Evolutionary conservation across 1,140 invertebrate genomes (phyloP).

Genomic region (Pissodes strobi): DNA sequence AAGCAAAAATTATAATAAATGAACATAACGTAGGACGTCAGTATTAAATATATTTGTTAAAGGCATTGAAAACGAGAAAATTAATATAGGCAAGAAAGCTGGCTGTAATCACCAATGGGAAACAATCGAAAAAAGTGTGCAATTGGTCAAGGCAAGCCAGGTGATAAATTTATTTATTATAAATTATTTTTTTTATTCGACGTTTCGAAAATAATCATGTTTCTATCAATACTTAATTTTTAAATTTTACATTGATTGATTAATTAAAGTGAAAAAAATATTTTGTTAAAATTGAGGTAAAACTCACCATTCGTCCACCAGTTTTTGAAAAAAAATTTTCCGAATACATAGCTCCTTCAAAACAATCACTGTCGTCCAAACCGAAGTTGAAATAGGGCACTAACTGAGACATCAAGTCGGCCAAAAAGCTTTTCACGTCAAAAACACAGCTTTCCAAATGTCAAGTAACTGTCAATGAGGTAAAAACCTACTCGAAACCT

Average conservation of each 20-base stretch:
- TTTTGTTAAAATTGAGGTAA: too few relatives aligned
- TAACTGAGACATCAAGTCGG: constrained; percentile 52
- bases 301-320: constrained; percentile 48
- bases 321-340: constrained; percentile 35
- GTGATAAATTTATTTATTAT: too few relatives aligned
- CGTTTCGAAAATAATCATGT: neutral
- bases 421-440: constrained; percentile 23
- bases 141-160: constrained; percentile 8
- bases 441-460: constrained; percentile 15
- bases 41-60: too few relatives aligned
- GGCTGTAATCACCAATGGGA: too few relatives aligned
- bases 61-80: too few relatives aligned
- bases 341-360: constrained; percentile 41
- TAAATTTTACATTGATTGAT: too few relatives aligned
- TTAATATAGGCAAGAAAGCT: too few relatives aligned
- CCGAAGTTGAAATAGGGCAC: constrained; percentile 54
- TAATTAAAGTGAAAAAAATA: too few relatives aligned
- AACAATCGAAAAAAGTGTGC: neutral
- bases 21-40: too few relatives aligned
- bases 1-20: too few relatives aligned
- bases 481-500: constrained; percentile 20
- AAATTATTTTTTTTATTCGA: too few relatives aligned
- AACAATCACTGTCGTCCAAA: constrained; percentile 45
- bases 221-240: neutral
- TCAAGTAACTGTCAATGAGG: constrained; percentile 15